Evolutionary conservation across 2,888 invertebrate species (phyloP).

Genomic region (Perizoma flavofasciatum): DNA sequence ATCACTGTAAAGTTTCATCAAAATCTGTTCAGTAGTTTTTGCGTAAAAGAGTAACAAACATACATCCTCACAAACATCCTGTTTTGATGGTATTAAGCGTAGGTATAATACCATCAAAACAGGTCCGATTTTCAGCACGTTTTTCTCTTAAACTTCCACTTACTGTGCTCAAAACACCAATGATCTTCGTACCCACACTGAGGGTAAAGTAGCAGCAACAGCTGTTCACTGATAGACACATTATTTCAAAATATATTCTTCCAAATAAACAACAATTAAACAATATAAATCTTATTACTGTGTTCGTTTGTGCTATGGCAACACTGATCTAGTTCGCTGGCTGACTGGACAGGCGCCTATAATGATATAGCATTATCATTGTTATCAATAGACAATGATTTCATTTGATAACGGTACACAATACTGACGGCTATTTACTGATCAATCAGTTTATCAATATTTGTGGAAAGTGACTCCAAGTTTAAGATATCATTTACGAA

Average conservation of each 20-base stretch:
- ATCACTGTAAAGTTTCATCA: too few species aligned
- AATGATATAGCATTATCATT: constrained; percentile 18
- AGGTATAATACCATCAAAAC: too few species aligned
- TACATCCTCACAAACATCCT: too few species aligned
- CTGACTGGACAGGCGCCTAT: constrained; percentile 26
- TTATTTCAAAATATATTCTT: constrained; percentile 21
- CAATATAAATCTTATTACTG: too few species aligned
- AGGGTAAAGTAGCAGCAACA: constrained; percentile 57
- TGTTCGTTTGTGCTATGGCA: neutral
- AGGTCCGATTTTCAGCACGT: too few species aligned
- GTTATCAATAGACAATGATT: constrained; percentile 21
- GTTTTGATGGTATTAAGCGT: too few species aligned
- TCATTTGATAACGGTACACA: constrained; percentile 16
- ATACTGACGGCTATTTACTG: constrained; percentile 14
- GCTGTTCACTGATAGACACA: constrained; percentile 51
- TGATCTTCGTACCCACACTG: constrained; percentile 54
- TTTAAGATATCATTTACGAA: neutral
- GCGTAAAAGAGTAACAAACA: too few species aligned
- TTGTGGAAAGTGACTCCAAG: neutral
- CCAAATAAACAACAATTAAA: too few species aligned
- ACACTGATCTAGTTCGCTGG: constrained; percentile 8
- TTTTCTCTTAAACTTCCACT: constrained; percentile 23
- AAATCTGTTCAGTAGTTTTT: too few species aligned
- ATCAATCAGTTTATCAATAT: constrained; percentile 7
- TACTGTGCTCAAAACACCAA: constrained; percentile 52